These are phyloP conservation scores for Pecten maximus DNA, from an alignment of 2,888 invertebrate genomes.

Conservation along the genomic window DNA sequence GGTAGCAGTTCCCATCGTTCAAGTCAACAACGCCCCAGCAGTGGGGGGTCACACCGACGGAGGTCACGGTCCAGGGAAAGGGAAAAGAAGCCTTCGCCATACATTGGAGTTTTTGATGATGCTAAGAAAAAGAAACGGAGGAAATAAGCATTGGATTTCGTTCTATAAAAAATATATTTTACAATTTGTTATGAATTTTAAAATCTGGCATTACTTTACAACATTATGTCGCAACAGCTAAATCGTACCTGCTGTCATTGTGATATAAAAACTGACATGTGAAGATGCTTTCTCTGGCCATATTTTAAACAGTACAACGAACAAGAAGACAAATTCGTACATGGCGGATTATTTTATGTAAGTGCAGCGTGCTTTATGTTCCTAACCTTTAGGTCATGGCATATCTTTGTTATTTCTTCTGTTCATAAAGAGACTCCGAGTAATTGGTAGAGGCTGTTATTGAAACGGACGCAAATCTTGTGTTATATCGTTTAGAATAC, in stretches of 20 bases:
- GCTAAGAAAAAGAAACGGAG: conserved; percentile 22
- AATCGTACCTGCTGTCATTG: background rate
- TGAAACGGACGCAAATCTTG: too few relatives aligned
- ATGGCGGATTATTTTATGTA: too few relatives aligned
- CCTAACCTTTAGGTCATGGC: too few relatives aligned
- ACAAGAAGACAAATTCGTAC: background rate
- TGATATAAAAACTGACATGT: background rate
- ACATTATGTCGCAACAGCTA: background rate
- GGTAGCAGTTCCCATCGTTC: background rate
- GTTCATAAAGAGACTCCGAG: too few relatives aligned
- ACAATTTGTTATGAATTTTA: background rate
- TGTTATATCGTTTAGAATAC: too few relatives aligned
- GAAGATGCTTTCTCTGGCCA: background rate
- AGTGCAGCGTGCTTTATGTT: too few relatives aligned
- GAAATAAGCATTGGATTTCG: background rate
- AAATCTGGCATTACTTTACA: background rate
- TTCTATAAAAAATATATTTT: background rate
- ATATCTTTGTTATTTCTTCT: too few relatives aligned
- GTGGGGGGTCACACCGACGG: background rate
- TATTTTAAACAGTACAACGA: background rate
- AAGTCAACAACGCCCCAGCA: background rate
- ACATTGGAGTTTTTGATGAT: background rate
- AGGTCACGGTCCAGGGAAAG: background rate
- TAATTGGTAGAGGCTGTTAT: too few relatives aligned
- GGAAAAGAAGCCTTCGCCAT: background rate